Conservation (phyloP, 2,888 invertebrate species). For the Malthinus seriepunctatus region DNA sequence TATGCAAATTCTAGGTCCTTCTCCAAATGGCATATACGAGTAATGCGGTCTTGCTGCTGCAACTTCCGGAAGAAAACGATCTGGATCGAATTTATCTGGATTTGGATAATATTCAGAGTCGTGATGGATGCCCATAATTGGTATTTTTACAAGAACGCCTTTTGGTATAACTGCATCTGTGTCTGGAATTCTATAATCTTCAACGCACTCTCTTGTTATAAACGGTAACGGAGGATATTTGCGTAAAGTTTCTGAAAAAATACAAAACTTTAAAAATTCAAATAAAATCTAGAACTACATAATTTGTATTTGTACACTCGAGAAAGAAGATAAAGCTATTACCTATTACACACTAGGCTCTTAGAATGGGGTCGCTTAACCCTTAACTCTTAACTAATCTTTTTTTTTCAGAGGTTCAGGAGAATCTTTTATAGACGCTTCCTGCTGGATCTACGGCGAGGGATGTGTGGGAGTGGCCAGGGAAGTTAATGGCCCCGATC, state of each 20-base stretch:
- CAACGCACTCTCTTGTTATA: slow-evolving; percentile 31
- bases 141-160: slow-evolving; percentile 39
- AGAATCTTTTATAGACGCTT: too few species aligned
- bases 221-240: slow-evolving; percentile 43
- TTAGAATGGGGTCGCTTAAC: too few species aligned
- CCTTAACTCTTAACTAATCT: too few species aligned
- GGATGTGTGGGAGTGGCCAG: too few species aligned
- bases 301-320: too few species aligned
- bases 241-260: slow-evolving; percentile 45
- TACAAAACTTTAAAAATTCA: too few species aligned
- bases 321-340: too few species aligned
- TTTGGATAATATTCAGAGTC: slow-evolving; percentile 38
- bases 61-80: slow-evolving; percentile 17
- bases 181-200: slow-evolving; percentile 32
- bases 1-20: slow-evolving; percentile 62
- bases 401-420: too few species aligned
- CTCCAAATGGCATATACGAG: slow-evolving; percentile 62
- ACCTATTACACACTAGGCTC: too few species aligned
- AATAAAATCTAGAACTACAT: too few species aligned
- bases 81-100: slow-evolving; percentile 24
- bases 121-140: slow-evolving; percentile 46
- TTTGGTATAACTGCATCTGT: slow-evolving; percentile 33
- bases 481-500: too few species aligned
- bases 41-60: slow-evolving; percentile 39
- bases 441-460: too few species aligned